Evolutionary conservation across 2,113 vertebrate species (phyloP).

Genomic region (Ictalurus punctatus): DNA sequence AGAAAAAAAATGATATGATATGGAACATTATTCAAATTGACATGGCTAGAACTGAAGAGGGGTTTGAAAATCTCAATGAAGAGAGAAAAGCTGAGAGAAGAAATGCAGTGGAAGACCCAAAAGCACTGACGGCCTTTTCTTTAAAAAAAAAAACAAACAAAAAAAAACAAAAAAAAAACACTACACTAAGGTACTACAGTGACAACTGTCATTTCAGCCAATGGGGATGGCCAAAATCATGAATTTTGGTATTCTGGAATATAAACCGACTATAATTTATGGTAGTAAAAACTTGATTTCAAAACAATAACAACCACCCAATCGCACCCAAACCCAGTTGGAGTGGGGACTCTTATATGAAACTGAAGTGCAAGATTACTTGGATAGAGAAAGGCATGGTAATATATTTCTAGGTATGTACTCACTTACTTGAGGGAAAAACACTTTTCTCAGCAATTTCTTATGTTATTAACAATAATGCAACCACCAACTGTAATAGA

Average conservation of each 20-base stretch:
- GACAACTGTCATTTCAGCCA: background rate
- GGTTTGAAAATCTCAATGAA: background rate
- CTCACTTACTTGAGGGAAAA: background rate
- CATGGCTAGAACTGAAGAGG: background rate
- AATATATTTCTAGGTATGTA: background rate
- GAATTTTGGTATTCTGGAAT: background rate
- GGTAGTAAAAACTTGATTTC: background rate
- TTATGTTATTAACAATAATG: background rate
- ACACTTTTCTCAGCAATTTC: background rate
- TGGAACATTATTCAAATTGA: background rate
- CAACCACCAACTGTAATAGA: background rate
- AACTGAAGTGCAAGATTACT: background rate
- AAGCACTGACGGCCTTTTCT: background rate
- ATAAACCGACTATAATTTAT: background rate
- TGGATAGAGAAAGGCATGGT: background rate
- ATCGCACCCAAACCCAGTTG: background rate
- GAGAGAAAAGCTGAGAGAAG: background rate
- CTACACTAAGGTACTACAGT: background rate
- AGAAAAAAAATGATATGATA: background rate
- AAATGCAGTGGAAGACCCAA: background rate
- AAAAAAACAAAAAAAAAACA: no score
- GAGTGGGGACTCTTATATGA: background rate
- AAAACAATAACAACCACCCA: background rate
- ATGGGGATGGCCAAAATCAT: background rate
- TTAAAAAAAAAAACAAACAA: no score